Evolutionary conservation across 2,797 vertebrate species (phyloP), one percentile per base, ranked within the genome.

Genomic region (Tachyglossus aculeatus): DNA sequence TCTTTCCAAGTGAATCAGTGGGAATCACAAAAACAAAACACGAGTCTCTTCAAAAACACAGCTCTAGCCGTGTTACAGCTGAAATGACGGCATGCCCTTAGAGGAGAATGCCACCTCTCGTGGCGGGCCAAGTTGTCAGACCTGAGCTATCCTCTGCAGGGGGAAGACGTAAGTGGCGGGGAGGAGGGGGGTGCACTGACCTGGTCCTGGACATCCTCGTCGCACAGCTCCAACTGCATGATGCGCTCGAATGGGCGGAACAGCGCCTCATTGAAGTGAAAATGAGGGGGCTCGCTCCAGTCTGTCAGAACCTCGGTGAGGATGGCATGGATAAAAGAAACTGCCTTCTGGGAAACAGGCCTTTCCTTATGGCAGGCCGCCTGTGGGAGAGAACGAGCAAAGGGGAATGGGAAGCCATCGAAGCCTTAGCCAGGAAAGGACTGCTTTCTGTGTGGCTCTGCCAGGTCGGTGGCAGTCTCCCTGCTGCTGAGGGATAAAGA

Each of bases 181-280:
- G 31, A 7, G 15, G 43, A 21, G 1, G 27, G 0, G 1, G 33
- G 16, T 24, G 29, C 48, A 77, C 88, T 86, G 55, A 94, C 98
- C 97, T 99, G 98, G 86, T 99, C 98, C 83, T 99, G 97, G 1
- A 98, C 97, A 0, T 99, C 98, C 66, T 99, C 98, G 14, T 99
- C 98, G 18, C 98, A 99, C 9, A 98, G 89, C 87, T 98, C 98
- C 74, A 99, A 93, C 88, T 98, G 98, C 97, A 99, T 98, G 81
- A 99, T 97, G 52, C 94, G 96, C 78, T 99, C 97, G 4, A 99
- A 96, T 11, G 98, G 97, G 10, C 96, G 92, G 92, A 99, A 99
- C 36, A 99, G 93, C 0, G 96, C 95, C 88, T 99, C 97, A 0
- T 97, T 98, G 33, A 98, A 98, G 88, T 96, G 97, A 67, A 99